phyloP scores from a whole-genome alignment of 2,888 invertebrate genomes.

The Uropetala carovei region DNA sequence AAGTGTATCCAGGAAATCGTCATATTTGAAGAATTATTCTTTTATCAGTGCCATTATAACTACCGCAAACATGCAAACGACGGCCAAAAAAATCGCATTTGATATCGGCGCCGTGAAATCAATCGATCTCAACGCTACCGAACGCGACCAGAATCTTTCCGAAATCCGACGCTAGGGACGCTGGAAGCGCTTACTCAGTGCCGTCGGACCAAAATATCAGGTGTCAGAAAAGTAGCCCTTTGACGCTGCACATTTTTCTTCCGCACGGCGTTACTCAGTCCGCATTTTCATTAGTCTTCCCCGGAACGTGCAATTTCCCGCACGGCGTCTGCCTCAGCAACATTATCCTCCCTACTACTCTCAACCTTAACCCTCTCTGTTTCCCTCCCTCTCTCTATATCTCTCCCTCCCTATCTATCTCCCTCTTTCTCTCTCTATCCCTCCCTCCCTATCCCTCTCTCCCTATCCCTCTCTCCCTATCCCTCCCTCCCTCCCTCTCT shows the following conservation, averaged over 20 bases:
- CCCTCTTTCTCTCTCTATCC: neutral
- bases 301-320: conserved; percentile 23
- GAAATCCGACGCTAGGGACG: neutral
- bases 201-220: conserved; percentile 9
- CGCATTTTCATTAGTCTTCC: neutral
- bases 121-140: no score
- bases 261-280: neutral
- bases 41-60: no score
- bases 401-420: neutral
- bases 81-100: no score
- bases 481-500: neutral
- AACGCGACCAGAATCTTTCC: neutral
- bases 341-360: neutral
- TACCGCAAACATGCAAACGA: no score
- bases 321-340: conserved; percentile 31
- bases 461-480: neutral
- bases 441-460: neutral
- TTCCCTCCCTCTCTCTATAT: neutral
- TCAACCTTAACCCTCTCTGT: conserved; percentile 9
- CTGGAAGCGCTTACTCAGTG: neutral
- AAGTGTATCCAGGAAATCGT: no score
- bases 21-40: no score
- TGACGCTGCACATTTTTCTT: neutral
- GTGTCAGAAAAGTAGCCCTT: neutral
- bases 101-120: no score